A percentile compares a stretch with the other conserved stretches of the same genome.
phyloP scores from a whole-genome alignment of 2,888 invertebrate genomes.

The Platycheirus rosarum region DNA sequence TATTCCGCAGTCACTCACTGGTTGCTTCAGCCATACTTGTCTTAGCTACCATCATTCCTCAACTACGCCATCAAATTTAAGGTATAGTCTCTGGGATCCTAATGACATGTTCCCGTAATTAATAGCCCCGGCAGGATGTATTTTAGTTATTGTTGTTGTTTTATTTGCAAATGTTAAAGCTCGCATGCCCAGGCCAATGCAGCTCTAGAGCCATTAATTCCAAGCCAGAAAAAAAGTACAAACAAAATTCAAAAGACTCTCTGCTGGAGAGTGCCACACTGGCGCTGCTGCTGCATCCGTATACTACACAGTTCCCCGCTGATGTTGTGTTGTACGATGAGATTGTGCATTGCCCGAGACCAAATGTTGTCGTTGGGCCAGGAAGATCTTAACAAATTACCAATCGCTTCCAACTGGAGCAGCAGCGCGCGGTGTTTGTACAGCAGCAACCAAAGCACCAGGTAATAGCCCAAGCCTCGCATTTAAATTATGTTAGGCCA shows the following conservation, averaged over 20 bases:
- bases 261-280: slow-evolving; percentile 54
- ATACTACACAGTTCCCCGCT: background rate
- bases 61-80: slow-evolving; percentile 41
- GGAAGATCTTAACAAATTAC: slow-evolving; percentile 71
- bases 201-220: slow-evolving; percentile 57
- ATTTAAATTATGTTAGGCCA: slow-evolving; percentile 69
- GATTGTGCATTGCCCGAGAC: slow-evolving; percentile 26
- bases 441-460: slow-evolving; percentile 26
- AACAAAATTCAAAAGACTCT: slow-evolving; percentile 27
- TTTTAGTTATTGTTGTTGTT: slow-evolving; percentile 35
- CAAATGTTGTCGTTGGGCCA: slow-evolving; percentile 52
- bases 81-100: slow-evolving; percentile 54
- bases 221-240: slow-evolving; percentile 19
- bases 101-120: slow-evolving; percentile 73
- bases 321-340: slow-evolving; percentile 11
- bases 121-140: slow-evolving; percentile 72
- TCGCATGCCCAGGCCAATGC: slow-evolving; percentile 60
- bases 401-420: slow-evolving; percentile 74
- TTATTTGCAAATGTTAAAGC: slow-evolving; percentile 49
- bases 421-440: slow-evolving; percentile 36
- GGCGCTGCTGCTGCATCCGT: slow-evolving; percentile 27
- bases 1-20: slow-evolving; percentile 30
- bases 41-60: slow-evolving; percentile 42
- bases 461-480: slow-evolving; percentile 55
- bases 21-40: slow-evolving; percentile 1